Evolutionary conservation across 2,113 vertebrate species (phyloP), one percentile per base, ranked within the genome.

Genomic region (Genyomyrus donnyi): DNA sequence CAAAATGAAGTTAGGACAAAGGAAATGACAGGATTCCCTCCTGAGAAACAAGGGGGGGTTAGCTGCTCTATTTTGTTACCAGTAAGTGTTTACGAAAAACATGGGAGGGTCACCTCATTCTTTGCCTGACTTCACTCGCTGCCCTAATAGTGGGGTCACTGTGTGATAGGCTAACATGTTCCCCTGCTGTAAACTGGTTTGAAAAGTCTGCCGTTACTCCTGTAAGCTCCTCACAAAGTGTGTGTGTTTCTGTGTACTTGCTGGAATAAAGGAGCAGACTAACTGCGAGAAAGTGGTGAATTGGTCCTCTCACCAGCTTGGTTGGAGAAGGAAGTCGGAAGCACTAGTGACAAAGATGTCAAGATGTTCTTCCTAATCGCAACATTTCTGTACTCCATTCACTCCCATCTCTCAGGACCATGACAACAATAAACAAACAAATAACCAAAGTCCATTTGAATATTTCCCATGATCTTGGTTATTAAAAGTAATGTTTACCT

Each of bases 21-120:
- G 89, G 89, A 91, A 90, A 93, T 93, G 84, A 94, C 93, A 94
- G 88, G 90, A 92, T 92, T 92, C 88, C 70, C 46, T 90, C 90
- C 93, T 39, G 87, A 93, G 92, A 93, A 91, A 62, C 92, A 90
- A 91, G 91, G 89, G 77, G 77, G 90, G 92, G 92, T 93, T 92
- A 91, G 91, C 91, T 92, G 90, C 88, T 66, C 87, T 93, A 92
- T 95, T 95, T 94, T 93, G 93, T 94, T 80, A 80, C 94, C 10
- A 49, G 45, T 85, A 85, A 85, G 45, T 50, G 91, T 13, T 89
- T 90, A 94, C 93, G 93, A 93, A 94, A 94, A 80, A 80, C 74
- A 80, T 2, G 15, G 74, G 15, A 92, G 93, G 74, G 94, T 94
- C 94, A 93, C 90, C 90, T 92, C 91, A 31, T 49, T 77, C 88